Evolutionary conservation across 1,140 invertebrate genomes (phyloP).

Genomic region (Acromyrmex charruanus): DNA sequence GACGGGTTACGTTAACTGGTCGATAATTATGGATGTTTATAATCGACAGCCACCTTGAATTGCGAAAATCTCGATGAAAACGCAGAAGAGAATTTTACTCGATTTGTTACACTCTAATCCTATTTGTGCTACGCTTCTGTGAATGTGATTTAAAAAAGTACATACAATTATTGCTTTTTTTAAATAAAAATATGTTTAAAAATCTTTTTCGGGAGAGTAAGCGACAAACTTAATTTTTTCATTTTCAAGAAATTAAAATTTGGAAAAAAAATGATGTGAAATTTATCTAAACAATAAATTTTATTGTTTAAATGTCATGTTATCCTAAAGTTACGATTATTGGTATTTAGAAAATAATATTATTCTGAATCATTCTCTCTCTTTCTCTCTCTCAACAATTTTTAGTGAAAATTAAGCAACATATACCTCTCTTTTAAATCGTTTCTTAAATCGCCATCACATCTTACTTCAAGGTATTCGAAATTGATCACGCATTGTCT

Average conservation of each 20-base stretch:
- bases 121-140: neutral
- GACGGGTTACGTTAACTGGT: constrained; percentile 67
- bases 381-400: neutral
- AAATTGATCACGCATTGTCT: constrained; percentile 23
- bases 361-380: neutral
- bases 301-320: neutral
- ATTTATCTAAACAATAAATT: neutral
- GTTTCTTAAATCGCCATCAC: neutral
- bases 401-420: neutral
- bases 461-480: neutral
- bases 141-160: neutral
- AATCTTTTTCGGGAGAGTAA: neutral
- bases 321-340: neutral
- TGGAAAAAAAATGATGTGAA: neutral
- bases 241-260: neutral
- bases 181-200: neutral
- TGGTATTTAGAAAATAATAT: neutral
- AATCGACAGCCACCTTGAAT: constrained; percentile 7
- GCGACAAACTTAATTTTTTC: neutral
- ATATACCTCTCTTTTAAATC: neutral
- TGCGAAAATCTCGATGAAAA: constrained; percentile 57
- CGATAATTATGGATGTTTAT: constrained; percentile 65
- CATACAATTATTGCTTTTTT: neutral
- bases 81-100: constrained; percentile 58
- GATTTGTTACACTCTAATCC: constrained; percentile 49